Conservation (phyloP, 1,140 invertebrate genomes). For the Cherax quadricarinatus region DNA sequence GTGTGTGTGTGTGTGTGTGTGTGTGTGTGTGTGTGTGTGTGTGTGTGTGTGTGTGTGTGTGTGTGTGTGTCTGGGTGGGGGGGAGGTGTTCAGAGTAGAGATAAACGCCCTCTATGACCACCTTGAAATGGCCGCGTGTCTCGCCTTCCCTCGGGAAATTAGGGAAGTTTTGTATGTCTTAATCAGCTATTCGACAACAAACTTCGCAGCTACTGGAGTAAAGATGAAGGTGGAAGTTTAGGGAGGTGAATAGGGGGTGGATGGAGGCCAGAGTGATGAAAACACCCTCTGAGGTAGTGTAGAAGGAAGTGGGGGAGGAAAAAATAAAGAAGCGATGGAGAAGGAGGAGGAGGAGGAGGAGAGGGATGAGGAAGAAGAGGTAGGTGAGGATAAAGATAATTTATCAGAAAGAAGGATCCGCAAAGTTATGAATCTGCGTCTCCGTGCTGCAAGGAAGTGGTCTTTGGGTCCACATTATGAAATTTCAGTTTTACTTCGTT, state of each 20-base stretch:
- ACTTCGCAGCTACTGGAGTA: conserved; percentile 3
- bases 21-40: no score
- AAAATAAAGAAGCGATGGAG: background rate
- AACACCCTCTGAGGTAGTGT: no score
- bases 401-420: no score
- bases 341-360: no score
- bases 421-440: no score
- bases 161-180: conserved; percentile 40
- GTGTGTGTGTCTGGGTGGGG: no score
- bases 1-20: no score
- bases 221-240: background rate
- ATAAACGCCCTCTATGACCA: conserved; percentile 4
- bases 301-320: background rate
- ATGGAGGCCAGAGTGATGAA: background rate
- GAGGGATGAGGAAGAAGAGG: no score
- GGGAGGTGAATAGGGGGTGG: background rate
- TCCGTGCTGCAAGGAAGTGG: no score
- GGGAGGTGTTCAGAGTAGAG: background rate
- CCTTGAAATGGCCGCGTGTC: conserved; percentile 17
- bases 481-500: no score
- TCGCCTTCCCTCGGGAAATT: conserved; percentile 18
- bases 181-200: conserved; percentile 37
- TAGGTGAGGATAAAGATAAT: background rate
- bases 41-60: no score
- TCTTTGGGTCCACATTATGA: no score